Conservation (phyloP, 2,113 vertebrate genomes). For the Galemys pyrenaicus region DNA sequence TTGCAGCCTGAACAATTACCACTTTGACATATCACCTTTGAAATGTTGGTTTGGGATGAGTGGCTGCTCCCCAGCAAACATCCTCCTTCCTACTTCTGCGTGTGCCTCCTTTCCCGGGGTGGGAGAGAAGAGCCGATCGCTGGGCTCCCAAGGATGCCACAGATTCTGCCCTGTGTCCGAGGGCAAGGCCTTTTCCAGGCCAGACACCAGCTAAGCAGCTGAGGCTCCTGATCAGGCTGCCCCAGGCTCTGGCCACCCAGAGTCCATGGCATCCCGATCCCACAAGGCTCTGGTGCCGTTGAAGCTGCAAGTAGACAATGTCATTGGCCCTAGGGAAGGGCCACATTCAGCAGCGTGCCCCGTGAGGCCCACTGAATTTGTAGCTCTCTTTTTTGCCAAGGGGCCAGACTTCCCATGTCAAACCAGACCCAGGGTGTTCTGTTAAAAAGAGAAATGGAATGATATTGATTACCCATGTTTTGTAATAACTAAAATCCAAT, state of each 20-base stretch:
- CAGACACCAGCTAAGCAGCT: not conserved
- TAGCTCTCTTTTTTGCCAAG: not conserved
- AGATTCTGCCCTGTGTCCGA: not conserved
- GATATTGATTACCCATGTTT: not conserved
- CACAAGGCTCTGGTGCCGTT: not conserved
- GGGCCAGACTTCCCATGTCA: not conserved
- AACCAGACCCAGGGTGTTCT: not conserved
- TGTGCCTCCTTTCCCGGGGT: not conserved
- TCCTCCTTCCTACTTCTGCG: not conserved
- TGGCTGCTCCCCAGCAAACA: no score
- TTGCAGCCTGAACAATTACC: not conserved
- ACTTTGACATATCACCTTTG: not conserved
- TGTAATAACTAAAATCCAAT: conserved; percentile 35
- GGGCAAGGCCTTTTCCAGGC: not conserved
- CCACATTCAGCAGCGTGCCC: not conserved
- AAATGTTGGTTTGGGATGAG: not conserved
- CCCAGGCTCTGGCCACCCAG: not conserved
- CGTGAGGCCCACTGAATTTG: not conserved
- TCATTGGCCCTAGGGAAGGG: not conserved
- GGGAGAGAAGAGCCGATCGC: not conserved
- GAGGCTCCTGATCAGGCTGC: not conserved
- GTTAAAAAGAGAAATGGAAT: not conserved
- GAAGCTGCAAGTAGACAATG: not conserved
- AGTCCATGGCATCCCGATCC: no score
- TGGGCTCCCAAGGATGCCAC: not conserved